Evolutionary conservation across 2,113 vertebrate species (phyloP).

Genomic region (Siniperca chuatsi): DNA sequence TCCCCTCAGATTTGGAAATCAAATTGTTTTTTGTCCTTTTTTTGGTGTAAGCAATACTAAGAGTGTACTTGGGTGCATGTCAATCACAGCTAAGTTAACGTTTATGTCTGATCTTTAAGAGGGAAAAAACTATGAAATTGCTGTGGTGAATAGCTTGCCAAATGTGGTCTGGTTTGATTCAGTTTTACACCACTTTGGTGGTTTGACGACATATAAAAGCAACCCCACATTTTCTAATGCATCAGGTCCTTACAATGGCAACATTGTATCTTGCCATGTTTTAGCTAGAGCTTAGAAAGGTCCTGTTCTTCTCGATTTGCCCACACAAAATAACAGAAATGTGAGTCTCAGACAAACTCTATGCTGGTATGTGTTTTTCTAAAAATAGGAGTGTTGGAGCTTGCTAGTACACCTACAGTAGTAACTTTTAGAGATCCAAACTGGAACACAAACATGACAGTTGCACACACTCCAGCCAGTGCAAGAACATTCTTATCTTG

Average conservation of each 20-base stretch:
- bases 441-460: not conserved
- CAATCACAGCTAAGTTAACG: conserved; percentile 21
- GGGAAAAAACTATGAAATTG: not conserved
- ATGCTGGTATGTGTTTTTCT: not conserved
- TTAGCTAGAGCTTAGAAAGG: not conserved
- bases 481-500: not conserved
- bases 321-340: not conserved
- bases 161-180: not conserved
- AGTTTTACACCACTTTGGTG: not conserved
- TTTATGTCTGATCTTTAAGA: conserved; percentile 16
- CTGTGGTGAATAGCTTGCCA: not conserved
- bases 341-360: not conserved
- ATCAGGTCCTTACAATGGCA: not conserved
- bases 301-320: not conserved
- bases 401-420: not conserved
- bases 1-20: conserved; percentile 61
- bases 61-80: conserved; percentile 3
- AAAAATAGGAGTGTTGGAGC: not conserved
- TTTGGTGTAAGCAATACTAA: conserved; percentile 12
- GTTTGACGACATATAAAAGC: not conserved
- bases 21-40: conserved; percentile 33
- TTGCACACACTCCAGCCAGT: not conserved
- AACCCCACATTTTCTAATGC: not conserved
- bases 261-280: too few species aligned
- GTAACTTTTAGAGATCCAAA: not conserved